Base-by-base conservation (phyloP, 92 coral and sea anemone species). In the Muricea muricata region DNA sequence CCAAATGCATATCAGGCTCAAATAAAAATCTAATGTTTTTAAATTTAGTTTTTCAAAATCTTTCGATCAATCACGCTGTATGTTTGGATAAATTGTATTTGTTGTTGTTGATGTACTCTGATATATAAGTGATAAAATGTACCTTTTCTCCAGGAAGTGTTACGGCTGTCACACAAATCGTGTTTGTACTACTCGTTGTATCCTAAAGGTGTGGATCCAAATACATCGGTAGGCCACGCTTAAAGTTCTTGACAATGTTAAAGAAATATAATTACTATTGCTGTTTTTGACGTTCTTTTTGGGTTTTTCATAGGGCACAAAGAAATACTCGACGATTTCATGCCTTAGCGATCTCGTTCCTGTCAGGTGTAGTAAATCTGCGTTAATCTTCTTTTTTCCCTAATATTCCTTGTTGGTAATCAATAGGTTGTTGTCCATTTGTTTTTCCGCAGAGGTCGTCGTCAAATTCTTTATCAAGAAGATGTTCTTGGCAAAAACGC, bases 101-200 rank as follows among this genome's bases (percentile, higher is more conserved):
- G n/a, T n/a, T n/a, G n/a, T n/a, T n/a, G n/a, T n/a, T n/a, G n/a
- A n/a, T n/a, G n/a, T n/a, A n/a, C n/a, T n/a, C n/a, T n/a, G n/a
- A n/a, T n/a, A n/a, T n/a, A n/a, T n/a, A n/a, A n/a, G n/a, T n/a
- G n/a, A n/a, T n/a, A n/a, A n/a, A n/a, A n/a, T n/a, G n/a, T n/a
- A n/a, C n/a, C n/a, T n/a, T n/a, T 0, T 0, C 24, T 13, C 33
- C 71, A 96, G 99, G 99, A 96, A 84, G 86, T 96, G 10, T 88
- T 96, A 26, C 91, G 99, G 7, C 86, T 93, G 57, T 91, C 98
- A 6, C 98, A 90, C 91, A 97, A 93, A 92, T 97, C 99, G 4
- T 97, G 99, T 69, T 88, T 97, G 25, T 97, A 97, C 63, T 97
- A 97, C 79, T 94, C 99, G 11, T 83, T 97, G 7, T 97, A 90